Evolutionary conservation across 2,797 vertebrate species (phyloP).

Genomic region (Oreochromis mossambicus): DNA sequence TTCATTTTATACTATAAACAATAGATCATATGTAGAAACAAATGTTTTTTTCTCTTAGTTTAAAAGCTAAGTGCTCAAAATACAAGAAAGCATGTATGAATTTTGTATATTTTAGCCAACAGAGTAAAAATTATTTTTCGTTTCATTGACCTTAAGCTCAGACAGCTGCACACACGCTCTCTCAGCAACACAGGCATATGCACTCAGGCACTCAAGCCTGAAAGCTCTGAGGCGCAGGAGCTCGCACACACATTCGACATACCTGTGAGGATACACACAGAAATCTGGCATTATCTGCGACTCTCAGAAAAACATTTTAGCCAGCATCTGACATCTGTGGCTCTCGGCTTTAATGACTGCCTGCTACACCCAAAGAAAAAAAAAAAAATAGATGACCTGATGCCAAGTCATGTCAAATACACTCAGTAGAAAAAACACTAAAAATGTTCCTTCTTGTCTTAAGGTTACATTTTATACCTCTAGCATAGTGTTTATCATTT

Average conservation of each 20-base stretch:
- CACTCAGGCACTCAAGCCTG: background rate
- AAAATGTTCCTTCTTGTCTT: background rate
- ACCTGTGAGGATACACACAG: slow-evolving; percentile 55
- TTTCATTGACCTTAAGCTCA: background rate
- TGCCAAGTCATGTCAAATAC: background rate
- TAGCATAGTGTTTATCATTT: background rate
- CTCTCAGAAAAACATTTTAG: slow-evolving; percentile 27
- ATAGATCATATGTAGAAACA: background rate
- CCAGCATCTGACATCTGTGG: slow-evolving; percentile 36
- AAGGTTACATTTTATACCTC: background rate
- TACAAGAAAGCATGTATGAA: background rate
- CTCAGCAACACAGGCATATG: background rate
- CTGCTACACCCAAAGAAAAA: background rate
- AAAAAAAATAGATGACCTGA: background rate
- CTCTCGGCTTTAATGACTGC: slow-evolving; percentile 9
- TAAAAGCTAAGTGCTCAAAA: background rate
- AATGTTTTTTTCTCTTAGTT: background rate
- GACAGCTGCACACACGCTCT: background rate
- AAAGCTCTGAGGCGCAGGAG: slow-evolving; percentile 4
- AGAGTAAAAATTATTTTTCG: background rate
- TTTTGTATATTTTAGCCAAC: background rate
- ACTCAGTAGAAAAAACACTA: background rate
- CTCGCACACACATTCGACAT: slow-evolving; percentile 42
- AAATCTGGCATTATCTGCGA: slow-evolving; percentile 35
- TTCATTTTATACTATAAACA: background rate